A percentile compares a stretch with the other conserved stretches of the same genome.
These are phyloP conservation scores for Loxodonta africana DNA, from an alignment of 2,113 vertebrate species.

Conservation along the genomic window DNA sequence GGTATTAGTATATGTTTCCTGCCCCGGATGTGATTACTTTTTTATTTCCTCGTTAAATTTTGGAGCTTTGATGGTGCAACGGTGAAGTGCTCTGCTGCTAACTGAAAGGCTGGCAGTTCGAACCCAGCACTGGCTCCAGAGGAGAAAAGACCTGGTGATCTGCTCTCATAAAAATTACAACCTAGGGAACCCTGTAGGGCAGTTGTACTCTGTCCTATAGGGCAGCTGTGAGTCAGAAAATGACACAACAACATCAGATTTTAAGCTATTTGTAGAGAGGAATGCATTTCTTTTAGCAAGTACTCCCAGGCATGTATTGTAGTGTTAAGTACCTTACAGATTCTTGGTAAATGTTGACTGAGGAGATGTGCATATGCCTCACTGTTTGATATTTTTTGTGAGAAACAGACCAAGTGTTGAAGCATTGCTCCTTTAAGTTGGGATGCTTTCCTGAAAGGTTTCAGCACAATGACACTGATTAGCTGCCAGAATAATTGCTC, in stretches of 20 bases:
- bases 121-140: too few species aligned
- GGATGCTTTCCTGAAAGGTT: constrained; percentile 80
- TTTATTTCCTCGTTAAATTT: constrained; percentile 40
- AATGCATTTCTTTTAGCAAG: constrained; percentile 11
- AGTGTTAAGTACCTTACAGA: not conserved
- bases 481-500: constrained; percentile 84
- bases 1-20: constrained; percentile 8
- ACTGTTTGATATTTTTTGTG: not conserved
- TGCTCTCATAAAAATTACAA: too few species aligned
- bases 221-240: not conserved
- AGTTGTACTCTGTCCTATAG: too few species aligned
- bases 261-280: not conserved
- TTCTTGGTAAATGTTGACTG: not conserved
- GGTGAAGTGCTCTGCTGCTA: too few species aligned
- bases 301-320: not conserved
- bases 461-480: constrained; percentile 79
- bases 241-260: not conserved
- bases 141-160: too few species aligned
- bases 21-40: not conserved
- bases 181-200: too few species aligned
- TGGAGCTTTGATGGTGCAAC: not conserved
- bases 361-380: not conserved
- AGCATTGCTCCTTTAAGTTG: constrained; percentile 71
- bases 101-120: too few species aligned
- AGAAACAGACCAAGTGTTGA: constrained; percentile 56